Evolutionary conservation across 2,797 vertebrate genomes (phyloP).

Genomic region (Sphaeramia orbicularis): DNA sequence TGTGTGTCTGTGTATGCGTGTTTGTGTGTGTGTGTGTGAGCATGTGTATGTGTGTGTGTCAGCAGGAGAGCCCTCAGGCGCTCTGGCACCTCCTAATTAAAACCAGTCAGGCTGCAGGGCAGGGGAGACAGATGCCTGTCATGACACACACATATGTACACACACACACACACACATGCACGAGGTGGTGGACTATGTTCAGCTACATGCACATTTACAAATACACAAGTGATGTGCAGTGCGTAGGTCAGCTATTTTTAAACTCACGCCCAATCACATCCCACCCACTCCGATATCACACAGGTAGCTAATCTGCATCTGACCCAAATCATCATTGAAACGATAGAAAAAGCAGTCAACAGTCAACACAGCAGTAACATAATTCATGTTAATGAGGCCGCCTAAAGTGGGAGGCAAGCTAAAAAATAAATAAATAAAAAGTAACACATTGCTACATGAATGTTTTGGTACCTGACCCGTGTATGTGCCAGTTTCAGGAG

Average conservation of each 20-base stretch:
- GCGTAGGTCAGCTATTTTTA: constrained; percentile 75
- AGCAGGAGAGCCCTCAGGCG: constrained; percentile 87
- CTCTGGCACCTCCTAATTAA: constrained; percentile 92
- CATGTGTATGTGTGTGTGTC: constrained; percentile 72
- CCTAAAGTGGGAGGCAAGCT: constrained; percentile 11
- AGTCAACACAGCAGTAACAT: constrained; percentile 8
- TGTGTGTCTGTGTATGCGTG: constrained; percentile 56
- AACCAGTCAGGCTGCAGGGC: constrained; percentile 90
- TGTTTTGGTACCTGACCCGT: constrained; percentile 5
- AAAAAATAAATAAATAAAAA: no score
- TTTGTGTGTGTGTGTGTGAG: constrained; percentile 33
- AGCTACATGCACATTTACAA: constrained; percentile 60
- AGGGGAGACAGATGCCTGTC: constrained; percentile 90
- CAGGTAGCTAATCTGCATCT: constrained; percentile 63
- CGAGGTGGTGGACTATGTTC: constrained; percentile 35
- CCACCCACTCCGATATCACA: constrained; percentile 73
- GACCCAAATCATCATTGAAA: constrained; percentile 27
- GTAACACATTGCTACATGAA: not conserved
- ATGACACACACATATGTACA: constrained; percentile 70
- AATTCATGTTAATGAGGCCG: constrained; percentile 17
- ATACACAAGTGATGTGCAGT: constrained; percentile 51
- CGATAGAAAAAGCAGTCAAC: constrained; percentile 28
- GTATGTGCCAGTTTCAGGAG: constrained; percentile 5
- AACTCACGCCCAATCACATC: constrained; percentile 48
- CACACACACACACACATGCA: constrained; percentile 50